Conservation (phyloP, 2,113 vertebrate species). For the Equus przewalskii region DNA sequence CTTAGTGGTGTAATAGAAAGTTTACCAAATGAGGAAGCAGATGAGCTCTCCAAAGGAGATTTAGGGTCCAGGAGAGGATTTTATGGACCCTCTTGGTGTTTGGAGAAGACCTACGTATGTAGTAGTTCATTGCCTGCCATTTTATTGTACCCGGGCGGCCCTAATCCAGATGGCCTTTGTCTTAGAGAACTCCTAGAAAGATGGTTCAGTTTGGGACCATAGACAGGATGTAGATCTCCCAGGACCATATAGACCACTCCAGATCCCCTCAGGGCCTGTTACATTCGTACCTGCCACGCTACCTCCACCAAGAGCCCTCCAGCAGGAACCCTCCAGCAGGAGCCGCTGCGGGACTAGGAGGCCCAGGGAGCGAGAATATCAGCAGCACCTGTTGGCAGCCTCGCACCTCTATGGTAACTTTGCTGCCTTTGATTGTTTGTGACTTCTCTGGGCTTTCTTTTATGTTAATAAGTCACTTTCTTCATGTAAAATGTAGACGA, state of each 20-base stretch:
- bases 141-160: not conserved
- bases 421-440: slow-evolving; percentile 11
- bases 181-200: slow-evolving; percentile 17
- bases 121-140: not conserved
- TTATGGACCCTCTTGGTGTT: not conserved
- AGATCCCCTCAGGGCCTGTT: not conserved
- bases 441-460: slow-evolving; percentile 11
- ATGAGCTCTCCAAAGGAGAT: not conserved
- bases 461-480: slow-evolving; percentile 26
- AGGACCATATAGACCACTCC: not conserved
- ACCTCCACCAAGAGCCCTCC: not conserved
- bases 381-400: not conserved
- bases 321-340: not conserved
- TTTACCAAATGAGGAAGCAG: not conserved
- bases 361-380: not conserved
- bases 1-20: not conserved
- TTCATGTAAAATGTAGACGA: not conserved
- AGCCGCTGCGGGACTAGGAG: not conserved
- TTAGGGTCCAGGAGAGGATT: slow-evolving; percentile 2
- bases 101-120: not conserved
- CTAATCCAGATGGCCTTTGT: not conserved
- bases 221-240: not conserved
- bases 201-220: not conserved
- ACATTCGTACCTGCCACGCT: not conserved
- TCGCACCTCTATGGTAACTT: not conserved